Evolutionary conservation across 2,113 vertebrate genomes (phyloP).

Genomic region (Condylura cristata): DNA sequence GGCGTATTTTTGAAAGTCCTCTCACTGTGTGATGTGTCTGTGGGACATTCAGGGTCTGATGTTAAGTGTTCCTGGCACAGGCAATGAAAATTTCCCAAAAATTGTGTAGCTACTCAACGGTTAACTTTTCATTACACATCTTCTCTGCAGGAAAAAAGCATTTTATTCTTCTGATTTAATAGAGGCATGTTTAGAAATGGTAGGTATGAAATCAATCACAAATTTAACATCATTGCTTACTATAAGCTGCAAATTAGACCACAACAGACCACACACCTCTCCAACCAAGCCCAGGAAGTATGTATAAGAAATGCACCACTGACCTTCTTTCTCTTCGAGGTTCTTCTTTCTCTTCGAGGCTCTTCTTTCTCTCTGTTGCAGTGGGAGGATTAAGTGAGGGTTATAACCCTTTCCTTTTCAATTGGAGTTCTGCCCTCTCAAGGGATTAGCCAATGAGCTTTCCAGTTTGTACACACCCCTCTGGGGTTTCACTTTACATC

Average conservation of each 20-base stretch:
- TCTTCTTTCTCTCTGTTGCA: not conserved
- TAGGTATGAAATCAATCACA: not conserved
- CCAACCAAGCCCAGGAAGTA: not conserved
- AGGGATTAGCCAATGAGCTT: not conserved
- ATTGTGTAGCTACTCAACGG: not conserved
- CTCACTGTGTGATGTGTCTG: not conserved
- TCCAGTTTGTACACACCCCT: not conserved
- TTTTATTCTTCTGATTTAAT: not conserved
- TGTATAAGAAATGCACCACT: slow-evolving; percentile 1
- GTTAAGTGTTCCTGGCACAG: not conserved
- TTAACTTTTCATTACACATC: not conserved
- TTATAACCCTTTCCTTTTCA: not conserved
- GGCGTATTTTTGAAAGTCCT: not conserved
- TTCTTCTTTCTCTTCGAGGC: not conserved
- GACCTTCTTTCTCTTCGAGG: slow-evolving; percentile 32
- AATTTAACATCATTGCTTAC: not conserved
- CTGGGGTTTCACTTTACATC: not conserved
- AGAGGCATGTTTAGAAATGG: not conserved
- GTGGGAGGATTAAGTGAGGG: not conserved
- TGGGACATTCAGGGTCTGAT: not conserved
- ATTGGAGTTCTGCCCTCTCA: not conserved
- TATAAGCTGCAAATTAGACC: not conserved
- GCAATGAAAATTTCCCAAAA: not conserved
- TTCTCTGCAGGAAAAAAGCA: not conserved
- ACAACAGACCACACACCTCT: not conserved